A percentile compares a stretch with the other conserved stretches of the same genome.
Evolutionary conservation across 2,113 vertebrate species (phyloP).

Genomic region (Ictalurus punctatus): DNA sequence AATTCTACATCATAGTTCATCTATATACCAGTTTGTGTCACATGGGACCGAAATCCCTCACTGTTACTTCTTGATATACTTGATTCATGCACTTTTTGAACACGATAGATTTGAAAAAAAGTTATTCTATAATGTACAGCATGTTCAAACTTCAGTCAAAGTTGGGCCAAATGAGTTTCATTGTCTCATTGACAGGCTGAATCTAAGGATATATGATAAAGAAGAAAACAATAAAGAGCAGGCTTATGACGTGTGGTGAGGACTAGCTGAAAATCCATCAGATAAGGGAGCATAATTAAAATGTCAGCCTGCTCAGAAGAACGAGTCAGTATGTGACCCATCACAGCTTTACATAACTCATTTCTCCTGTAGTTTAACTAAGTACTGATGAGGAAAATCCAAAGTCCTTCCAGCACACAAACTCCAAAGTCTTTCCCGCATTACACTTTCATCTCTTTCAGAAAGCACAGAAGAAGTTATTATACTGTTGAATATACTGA

Average conservation of each 20-base stretch:
- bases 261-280: slow-evolving; percentile 75
- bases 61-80: slow-evolving; percentile 27
- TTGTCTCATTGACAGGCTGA: slow-evolving; percentile 68
- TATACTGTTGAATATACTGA: neutral
- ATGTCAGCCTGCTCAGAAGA: slow-evolving; percentile 69
- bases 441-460: neutral
- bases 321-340: slow-evolving; percentile 49
- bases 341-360: slow-evolving; percentile 63
- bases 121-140: slow-evolving; percentile 59
- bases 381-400: slow-evolving; percentile 55
- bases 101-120: slow-evolving; percentile 51
- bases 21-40: neutral
- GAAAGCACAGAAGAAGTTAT: neutral
- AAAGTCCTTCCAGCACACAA: slow-evolving; percentile 30
- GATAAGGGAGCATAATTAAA: slow-evolving; percentile 78
- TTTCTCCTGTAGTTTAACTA: slow-evolving; percentile 52
- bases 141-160: slow-evolving; percentile 73
- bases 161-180: slow-evolving; percentile 66
- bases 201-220: slow-evolving; percentile 74
- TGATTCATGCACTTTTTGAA: slow-evolving; percentile 46
- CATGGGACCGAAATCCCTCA: slow-evolving; percentile 17
- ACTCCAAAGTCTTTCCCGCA: slow-evolving; percentile 31
- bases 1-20: neutral
- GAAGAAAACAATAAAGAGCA: slow-evolving; percentile 72
- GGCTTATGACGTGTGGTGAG: slow-evolving; percentile 69